Evolutionary conservation across 2,797 vertebrate species (phyloP), one percentile per base, ranked within the genome.

Genomic region (Platyrinchus mystaceus): DNA sequence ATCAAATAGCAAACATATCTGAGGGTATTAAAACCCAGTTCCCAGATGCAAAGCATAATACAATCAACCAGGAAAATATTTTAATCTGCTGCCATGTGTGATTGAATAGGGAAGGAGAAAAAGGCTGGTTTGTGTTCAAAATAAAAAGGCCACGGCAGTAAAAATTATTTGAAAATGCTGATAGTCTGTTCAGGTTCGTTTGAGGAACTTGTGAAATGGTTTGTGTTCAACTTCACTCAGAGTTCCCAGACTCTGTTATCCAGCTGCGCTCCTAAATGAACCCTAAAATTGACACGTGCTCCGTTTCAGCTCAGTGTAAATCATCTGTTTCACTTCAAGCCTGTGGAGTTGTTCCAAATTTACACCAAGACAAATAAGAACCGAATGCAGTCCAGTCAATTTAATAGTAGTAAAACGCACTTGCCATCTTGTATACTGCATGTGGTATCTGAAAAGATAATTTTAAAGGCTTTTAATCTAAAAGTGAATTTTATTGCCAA

Each of bases 21-120:
- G 89, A 50, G 88, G 63, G 91, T 70, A 90, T 96, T 97, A 93
- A 93, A 90, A 28, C 26, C 7, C 46, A 24, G 32, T 44, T 87
- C 91, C 94, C 85, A 77, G 64, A 74, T 80, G 84, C 81, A 93
- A 73, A 88, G 56, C 34, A 4, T 81, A 94, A 86, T 76, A 46
- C 88, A 95, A n/a, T 94, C 79, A 84, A 74, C 58, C 18, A 26
- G 75, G 77, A 64, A 96, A 93, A 53, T 56, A 91, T 88, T 96
- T 96, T 97, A 96, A 94, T 94, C 89, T 95, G 47, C 76, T 91
- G 63, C 77, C 63, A 34, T 21, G 43, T 79, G 91, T 55, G 81
- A 75, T 70, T 19, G 1, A 71, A 37, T 23, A 63, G 43, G 2
- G 21, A 84, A 76, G 55, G 58, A 34, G 55, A 28, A 87, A 88